A percentile compares a stretch with the other conserved stretches of the same genome.
Evolutionary conservation across 1,140 invertebrate species (phyloP).

Genomic region (Cydia strobilella): DNA sequence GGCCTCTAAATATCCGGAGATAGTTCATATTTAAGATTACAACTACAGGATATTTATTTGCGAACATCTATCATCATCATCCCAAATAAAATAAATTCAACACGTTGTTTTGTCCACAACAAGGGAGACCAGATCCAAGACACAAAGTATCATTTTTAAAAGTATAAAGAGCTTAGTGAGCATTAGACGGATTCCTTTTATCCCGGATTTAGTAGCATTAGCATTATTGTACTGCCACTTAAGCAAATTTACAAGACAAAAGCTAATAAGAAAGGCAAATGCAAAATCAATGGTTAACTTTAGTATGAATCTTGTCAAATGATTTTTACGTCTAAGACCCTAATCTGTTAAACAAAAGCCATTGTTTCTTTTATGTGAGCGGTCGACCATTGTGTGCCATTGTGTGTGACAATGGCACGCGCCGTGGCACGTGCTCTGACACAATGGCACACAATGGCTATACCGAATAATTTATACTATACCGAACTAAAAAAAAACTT

Average conservation of each 20-base stretch:
- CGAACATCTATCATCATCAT: background rate
- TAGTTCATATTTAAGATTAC: too few species aligned
- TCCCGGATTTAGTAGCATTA: background rate
- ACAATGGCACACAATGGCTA: too few species aligned
- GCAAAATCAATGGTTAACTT: background rate
- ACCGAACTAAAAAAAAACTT: background rate
- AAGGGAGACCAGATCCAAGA: background rate
- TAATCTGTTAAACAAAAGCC: too few species aligned
- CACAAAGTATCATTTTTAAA: background rate
- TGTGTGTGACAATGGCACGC: too few species aligned
- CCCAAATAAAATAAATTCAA: background rate
- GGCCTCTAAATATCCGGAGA: too few species aligned
- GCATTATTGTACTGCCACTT: background rate
- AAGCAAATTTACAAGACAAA: background rate
- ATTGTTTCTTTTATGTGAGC: too few species aligned
- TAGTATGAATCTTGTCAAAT: too few species aligned
- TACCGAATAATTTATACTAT: too few species aligned
- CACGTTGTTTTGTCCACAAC: background rate
- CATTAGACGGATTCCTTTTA: background rate
- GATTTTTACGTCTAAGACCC: too few species aligned
- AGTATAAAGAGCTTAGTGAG: background rate
- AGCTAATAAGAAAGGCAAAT: background rate
- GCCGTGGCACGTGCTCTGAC: too few species aligned
- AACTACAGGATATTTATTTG: too few species aligned
- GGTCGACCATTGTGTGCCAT: too few species aligned